Conservation (phyloP, 2,113 vertebrate genomes). For the Xenopus laevis region DNA sequence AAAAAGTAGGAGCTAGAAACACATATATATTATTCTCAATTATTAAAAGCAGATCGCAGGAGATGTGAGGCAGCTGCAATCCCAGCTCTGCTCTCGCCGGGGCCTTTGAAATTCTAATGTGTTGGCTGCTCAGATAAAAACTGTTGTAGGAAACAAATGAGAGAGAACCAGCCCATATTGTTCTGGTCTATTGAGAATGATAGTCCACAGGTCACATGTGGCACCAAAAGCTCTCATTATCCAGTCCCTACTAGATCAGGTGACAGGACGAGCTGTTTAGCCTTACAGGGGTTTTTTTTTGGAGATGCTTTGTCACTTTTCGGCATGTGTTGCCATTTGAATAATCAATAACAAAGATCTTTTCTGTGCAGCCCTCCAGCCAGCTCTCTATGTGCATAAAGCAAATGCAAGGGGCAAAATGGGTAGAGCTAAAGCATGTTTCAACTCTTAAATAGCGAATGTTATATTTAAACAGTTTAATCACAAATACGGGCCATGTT, state of each 20-base stretch:
- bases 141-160: slow-evolving; percentile 42
- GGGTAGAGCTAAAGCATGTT: no score
- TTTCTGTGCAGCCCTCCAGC: no score
- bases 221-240: slow-evolving; percentile 18
- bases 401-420: no score
- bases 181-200: not conserved
- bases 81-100: slow-evolving; percentile 54
- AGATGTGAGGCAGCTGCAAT: slow-evolving; percentile 67
- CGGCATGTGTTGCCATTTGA: no score
- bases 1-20: slow-evolving; percentile 66
- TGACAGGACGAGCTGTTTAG: not conserved
- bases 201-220: slow-evolving; percentile 26
- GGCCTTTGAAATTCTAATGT: slow-evolving; percentile 60
- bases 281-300: not conserved
- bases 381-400: no score
- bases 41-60: slow-evolving; percentile 73
- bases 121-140: slow-evolving; percentile 52
- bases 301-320: not conserved
- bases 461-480: no score
- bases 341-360: no score
- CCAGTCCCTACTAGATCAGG: not conserved
- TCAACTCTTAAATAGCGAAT: no score
- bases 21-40: slow-evolving; percentile 78
- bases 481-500: no score
- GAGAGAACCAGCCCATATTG: not conserved